Evolutionary conservation across 2,888 invertebrate genomes (phyloP), one percentile per base, ranked within the genome.

Genomic region (Autographa gamma): DNA sequence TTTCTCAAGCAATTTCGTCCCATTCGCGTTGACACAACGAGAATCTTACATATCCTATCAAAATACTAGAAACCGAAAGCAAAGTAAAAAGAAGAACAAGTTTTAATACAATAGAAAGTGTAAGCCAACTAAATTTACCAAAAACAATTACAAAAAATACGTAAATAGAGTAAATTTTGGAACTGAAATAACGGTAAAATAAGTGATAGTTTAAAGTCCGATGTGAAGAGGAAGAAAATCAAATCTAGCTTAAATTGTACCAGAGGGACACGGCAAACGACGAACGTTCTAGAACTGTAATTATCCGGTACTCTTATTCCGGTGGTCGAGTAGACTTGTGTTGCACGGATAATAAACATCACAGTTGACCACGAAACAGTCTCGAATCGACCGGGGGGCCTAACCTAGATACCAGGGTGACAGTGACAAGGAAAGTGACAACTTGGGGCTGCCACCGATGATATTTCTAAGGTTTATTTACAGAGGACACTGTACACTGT

Each of bases 261-360:
- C 25, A 62, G 62, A 74, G 66, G 70, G 76, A 74, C 62, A 77
- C 58, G 56, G 52, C 56, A 7, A 70, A 62, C 60, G 56, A 63
- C 62, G 68, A 19, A 11, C 19, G 65, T 60, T 56, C 52, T 61
- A 14, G 25, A 31, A 68, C 56, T 58, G 43, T 63, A 65, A 56
- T 14, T 19, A 11, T 38, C 8, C 6, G 7, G 0, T 8, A 34
- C 25, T 25, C 25, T 25, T 25, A 25, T 25, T 25, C 3, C 25
- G 25, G 25, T 25, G 2, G 25, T 25, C 25, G 25, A 25, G 25
- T 25, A 25, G 25, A 25, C 25, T 25, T 25, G 2, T 25, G 25
- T 3, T 25, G 25, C 25, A 25, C 25, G 38, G 11, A 38, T 11
- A 38, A 43, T 6, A 43, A 59, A n/a, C 31, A 58, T 52, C 18